phyloP scores from a whole-genome alignment of 2,888 invertebrate genomes.

The Tortricodes alternella region DNA sequence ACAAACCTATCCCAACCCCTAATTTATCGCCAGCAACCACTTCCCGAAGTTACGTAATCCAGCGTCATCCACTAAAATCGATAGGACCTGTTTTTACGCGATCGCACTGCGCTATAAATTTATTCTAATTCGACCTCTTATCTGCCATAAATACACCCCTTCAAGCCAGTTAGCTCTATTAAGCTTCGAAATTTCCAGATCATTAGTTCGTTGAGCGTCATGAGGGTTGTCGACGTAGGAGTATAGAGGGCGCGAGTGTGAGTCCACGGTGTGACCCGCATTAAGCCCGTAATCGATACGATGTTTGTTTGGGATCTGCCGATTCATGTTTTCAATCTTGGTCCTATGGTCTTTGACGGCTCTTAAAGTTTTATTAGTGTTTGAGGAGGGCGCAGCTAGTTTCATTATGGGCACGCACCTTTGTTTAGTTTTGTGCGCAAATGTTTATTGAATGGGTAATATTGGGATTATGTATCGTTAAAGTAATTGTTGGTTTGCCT shows the following conservation, averaged over 20 bases:
- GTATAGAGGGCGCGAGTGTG: conserved; percentile 3
- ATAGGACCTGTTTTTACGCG: conserved; percentile 28
- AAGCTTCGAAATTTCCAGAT: conserved; percentile 39
- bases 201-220: conserved; percentile 35
- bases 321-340: conserved; percentile 53
- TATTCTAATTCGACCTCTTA: conserved; percentile 25
- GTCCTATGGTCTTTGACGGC: conserved; percentile 27
- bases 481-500: conserved; percentile 5
- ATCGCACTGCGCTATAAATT: conserved; percentile 24
- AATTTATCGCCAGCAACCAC: neutral
- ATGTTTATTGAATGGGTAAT: conserved; percentile 4
- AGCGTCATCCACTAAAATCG: conserved; percentile 9
- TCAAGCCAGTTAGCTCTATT: conserved; percentile 33
- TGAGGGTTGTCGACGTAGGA: conserved; percentile 23
- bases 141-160: conserved; percentile 25
- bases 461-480: conserved; percentile 24
- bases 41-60: neutral
- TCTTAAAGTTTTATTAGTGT: conserved; percentile 51
- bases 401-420: conserved; percentile 13
- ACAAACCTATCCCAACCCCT: neutral
- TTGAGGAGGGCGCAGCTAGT: conserved; percentile 35
- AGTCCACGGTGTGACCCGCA: conserved; percentile 12
- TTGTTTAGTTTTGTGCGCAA: conserved; percentile 5
- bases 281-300: conserved; percentile 41
- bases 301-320: conserved; percentile 51